phyloP scores from a whole-genome alignment of 2,797 vertebrate species.

The Salarias fasciatus region DNA sequence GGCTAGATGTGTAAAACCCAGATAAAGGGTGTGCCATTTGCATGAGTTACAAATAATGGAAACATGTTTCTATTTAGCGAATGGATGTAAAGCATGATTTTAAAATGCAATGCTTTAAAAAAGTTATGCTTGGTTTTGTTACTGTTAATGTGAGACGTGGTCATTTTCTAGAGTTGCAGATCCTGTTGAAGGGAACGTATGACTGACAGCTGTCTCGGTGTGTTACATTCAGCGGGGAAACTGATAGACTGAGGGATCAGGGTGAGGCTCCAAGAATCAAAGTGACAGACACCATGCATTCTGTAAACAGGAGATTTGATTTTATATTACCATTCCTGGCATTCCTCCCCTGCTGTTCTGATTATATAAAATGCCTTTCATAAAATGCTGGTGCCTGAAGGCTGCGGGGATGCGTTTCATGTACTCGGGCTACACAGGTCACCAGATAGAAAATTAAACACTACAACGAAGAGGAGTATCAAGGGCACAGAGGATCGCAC shows the following conservation, averaged over 20 bases:
- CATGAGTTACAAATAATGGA: too few relatives aligned
- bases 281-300: slow-evolving; percentile 13
- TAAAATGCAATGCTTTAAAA: too few relatives aligned
- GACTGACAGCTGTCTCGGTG: slow-evolving; percentile 17
- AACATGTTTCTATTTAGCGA: not conserved
- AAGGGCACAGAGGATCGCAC: slow-evolving; percentile 10
- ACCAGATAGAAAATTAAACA: slow-evolving; percentile 32
- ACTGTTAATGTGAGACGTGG: not conserved
- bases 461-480: slow-evolving; percentile 18
- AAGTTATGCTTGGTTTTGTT: too few relatives aligned
- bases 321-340: slow-evolving; percentile 27
- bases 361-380: slow-evolving; percentile 35
- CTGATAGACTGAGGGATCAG: slow-evolving; percentile 17
- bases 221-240: slow-evolving; percentile 5
- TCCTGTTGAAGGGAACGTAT: slow-evolving; percentile 13
- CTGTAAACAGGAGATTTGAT: slow-evolving; percentile 33
- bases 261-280: slow-evolving; percentile 17
- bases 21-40: too few relatives aligned
- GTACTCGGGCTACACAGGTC: slow-evolving; percentile 35
- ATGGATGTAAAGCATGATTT: too few relatives aligned
- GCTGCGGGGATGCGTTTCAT: slow-evolving; percentile 24
- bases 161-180: slow-evolving; percentile 8
- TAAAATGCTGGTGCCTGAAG: slow-evolving; percentile 43
- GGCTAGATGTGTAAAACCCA: too few relatives aligned
- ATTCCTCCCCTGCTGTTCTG: slow-evolving; percentile 18